Evolutionary conservation across 1,140 invertebrate genomes (phyloP).

Genomic region (Hesperophylax magnus): DNA sequence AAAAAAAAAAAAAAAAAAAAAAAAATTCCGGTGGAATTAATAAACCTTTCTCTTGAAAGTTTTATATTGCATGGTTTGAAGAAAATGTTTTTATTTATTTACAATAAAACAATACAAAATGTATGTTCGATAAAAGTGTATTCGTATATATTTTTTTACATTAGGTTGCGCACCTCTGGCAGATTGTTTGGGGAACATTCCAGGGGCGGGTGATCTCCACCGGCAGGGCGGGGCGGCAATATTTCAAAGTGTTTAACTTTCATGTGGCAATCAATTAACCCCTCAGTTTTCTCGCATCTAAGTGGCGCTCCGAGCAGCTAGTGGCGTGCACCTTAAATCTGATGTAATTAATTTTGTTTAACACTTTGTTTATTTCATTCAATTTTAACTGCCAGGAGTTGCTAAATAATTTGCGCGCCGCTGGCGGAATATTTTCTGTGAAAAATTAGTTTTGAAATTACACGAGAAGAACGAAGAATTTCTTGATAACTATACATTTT

Average conservation of each 20-base stretch:
- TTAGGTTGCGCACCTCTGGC: too few species aligned
- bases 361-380: constrained; percentile 57
- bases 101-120: too few species aligned
- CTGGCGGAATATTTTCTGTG: neutral
- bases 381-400: constrained; percentile 43
- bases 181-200: constrained; percentile 6
- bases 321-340: constrained; percentile 56
- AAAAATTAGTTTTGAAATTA: neutral
- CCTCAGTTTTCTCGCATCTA: constrained; percentile 48
- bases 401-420: neutral
- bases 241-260: constrained; percentile 58
- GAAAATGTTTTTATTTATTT: too few species aligned
- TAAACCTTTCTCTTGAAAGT: too few species aligned
- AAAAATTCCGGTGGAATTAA: too few species aligned
- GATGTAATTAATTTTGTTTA: constrained; percentile 57
- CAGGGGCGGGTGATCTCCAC: constrained; percentile 30
- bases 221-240: constrained; percentile 38
- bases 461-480: neutral
- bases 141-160: too few species aligned
- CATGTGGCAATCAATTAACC: constrained; percentile 58
- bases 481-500: too few species aligned
- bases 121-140: too few species aligned
- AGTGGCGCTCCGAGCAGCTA: constrained; percentile 37
- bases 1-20: too few species aligned
- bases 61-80: too few species aligned